Base-by-base conservation (phyloP, 2,888 invertebrate species). In the Lasioglossum leucozonium region DNA sequence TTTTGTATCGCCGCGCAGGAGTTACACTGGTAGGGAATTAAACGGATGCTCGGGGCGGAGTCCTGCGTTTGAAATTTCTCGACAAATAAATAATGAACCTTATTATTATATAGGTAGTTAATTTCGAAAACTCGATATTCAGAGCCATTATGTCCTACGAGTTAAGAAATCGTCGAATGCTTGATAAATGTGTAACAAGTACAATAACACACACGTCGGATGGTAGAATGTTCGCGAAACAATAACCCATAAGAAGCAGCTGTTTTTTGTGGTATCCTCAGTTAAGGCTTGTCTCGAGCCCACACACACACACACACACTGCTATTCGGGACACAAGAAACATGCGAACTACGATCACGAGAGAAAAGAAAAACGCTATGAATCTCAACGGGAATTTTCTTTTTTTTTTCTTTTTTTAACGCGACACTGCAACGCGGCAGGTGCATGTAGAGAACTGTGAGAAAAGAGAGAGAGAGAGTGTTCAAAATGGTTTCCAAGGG, bases 101-200 rank as follows among this genome's bases (percentile, higher is more conserved):
- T 90, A 85, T 88, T 84, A 83, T 87, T 89, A 77, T 89, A 86
- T 90, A 86, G 87, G 89, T 90, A 91, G 86, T 84, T 82, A 87
- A 90, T 87, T 89, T 88, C 71, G 18, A 81, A 87, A 87, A 82
- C 84, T 84, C 81, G 84, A 82, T 86, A 87, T 81, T 85, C 84
- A 82, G 79, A 87, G 75, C 81, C 79, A 82, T 83, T 84, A 81
- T 84, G 87, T 88, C 85, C 81, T 87, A 84, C 78, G 72, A 83
- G 74, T 77, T 87, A 87, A 84, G 80, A 77, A 86, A 87, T 83
- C 82, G 80, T 88, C 84, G 85, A 89, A 81, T 86, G 90, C 89
- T 88, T 77, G 40, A 82, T 72, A 51, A 83, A 81, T 82, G 81
- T 83, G 79, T 87, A 85, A 84, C 58, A 47, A 87, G 67, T 87